Conservation (phyloP, 2,888 invertebrate species). For the Euzetes globulus region DNA sequence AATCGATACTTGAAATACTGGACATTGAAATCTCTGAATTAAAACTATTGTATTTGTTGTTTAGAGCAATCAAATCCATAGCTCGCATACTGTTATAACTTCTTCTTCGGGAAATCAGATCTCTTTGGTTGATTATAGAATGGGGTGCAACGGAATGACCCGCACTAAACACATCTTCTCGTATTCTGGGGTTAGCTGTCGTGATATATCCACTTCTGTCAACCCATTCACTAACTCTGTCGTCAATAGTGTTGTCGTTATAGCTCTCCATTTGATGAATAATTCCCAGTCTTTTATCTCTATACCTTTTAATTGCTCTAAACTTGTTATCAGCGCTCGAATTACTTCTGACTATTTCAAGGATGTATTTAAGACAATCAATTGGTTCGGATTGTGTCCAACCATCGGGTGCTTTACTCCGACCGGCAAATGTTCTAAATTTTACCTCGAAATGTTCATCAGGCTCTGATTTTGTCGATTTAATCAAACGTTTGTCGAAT, state of each 20-base stretch:
- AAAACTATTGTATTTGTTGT: conserved; percentile 45
- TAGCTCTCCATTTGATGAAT: not conserved
- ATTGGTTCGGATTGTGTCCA: conserved; percentile 11
- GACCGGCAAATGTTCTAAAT: not conserved
- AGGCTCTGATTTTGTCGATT: not conserved
- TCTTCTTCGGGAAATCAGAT: not conserved
- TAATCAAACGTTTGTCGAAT: not conserved
- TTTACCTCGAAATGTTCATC: not conserved
- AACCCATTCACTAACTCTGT: conserved; percentile 12
- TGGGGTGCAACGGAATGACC: too few relatives aligned
- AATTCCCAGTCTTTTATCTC: conserved; percentile 4
- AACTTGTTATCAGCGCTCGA: conserved; percentile 17
- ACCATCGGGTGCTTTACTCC: not conserved
- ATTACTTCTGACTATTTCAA: not conserved
- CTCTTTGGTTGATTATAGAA: not conserved
- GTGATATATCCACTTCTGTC: conserved; percentile 18
- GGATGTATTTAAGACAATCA: not conserved
- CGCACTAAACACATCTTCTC: not conserved
- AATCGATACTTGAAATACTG: conserved; percentile 51
- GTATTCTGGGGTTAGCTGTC: not conserved
- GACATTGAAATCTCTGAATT: conserved; percentile 39
- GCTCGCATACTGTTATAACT: not conserved
- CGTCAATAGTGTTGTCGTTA: not conserved
- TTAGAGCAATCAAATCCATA: conserved; percentile 19
- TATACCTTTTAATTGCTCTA: conserved; percentile 8